Evolutionary conservation across 2,797 vertebrate species (phyloP), one percentile per base, ranked within the genome.

Genomic region (Siniperca obscura): DNA sequence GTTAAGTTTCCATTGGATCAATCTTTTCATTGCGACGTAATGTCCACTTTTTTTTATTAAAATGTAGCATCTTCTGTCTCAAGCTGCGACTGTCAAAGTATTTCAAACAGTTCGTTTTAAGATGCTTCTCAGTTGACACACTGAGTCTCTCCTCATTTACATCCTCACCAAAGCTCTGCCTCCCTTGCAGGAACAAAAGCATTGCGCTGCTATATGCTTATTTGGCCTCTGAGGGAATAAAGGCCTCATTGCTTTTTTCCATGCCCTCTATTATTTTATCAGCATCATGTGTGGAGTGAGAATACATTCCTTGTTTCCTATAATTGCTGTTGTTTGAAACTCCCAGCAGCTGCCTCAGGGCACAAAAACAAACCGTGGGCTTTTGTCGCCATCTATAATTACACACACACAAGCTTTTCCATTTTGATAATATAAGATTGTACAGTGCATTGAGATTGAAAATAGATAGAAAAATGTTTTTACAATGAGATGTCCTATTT

Each of bases 311-410:
- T 77, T 80, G 46, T 66, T 74, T 72, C 64, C 60, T 53, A 52
- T 73, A 81, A 87, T 86, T 84, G 81, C 79, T 77, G 69, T 27
- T 79, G 75, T 76, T 73, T 75, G 66, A 79, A 80, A 81, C 48
- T 81, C 70, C 42, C 46, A 22, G 76, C 74, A 56, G 64, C 68
- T 42, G 87, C 81, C 70, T 75, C 60, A 0, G 66, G 81, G 61
- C 77, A 36, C 40, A 19, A 38, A 30, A 76, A 50, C 52, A 68
- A 70, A 53, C 42, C 21, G 30, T 73, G 69, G 22, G 50, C 38
- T 59, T 74, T 59, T 30, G 0, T 46, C 17, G 50, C 17, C 25
- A 9, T 69, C 70, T 62, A 53, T 71, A 82, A 77, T 82, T 73
- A 75, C 59, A 80, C 50, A 80, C 36, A 57, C 53, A 13, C 53